These are phyloP conservation scores for Strongylocentrotus purpuratus DNA, from an alignment of 35 echinoderm and acorn worm species.

Conservation along the genomic window DNA sequence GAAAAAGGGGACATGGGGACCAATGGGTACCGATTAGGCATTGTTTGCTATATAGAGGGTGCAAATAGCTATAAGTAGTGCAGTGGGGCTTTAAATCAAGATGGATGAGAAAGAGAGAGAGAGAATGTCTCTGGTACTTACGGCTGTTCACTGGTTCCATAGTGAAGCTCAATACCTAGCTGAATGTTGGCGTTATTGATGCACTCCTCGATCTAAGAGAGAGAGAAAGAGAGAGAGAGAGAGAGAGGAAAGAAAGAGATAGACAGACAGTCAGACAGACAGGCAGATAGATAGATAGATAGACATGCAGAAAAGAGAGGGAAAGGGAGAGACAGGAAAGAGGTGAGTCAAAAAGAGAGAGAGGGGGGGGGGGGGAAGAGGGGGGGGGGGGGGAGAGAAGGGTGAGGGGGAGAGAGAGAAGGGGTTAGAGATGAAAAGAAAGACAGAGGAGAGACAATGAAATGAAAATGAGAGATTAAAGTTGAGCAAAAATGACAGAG, in stretches of 20 bases:
- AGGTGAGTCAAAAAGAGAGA: background rate
- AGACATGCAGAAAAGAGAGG: background rate
- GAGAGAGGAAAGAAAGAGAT: no score
- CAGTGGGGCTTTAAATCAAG: no score
- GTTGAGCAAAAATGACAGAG: no score
- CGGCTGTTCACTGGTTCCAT: slow-evolving; percentile 86
- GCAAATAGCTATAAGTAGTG: no score
- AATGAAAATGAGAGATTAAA: no score
- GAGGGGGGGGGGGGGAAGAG: background rate
- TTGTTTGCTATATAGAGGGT: no score
- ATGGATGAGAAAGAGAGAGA: no score
- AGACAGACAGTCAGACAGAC: background rate
- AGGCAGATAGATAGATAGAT: background rate
- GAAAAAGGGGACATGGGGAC: no score
- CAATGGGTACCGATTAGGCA: no score
- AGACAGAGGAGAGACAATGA: no score
- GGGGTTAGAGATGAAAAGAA: no score
- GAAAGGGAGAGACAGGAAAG: background rate
- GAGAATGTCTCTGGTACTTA: slow-evolving; percentile 54
- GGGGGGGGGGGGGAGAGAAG: background rate
- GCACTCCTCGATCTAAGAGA: slow-evolving; percentile 83
- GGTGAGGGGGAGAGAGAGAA: no score
- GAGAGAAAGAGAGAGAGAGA: background rate
- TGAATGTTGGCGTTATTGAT: slow-evolving; percentile 75
- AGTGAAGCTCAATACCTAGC: slow-evolving; percentile 84